Evolutionary conservation across 2,797 vertebrate species (phyloP), one percentile per base, ranked within the genome.

Genomic region (Onychomys torridus): DNA sequence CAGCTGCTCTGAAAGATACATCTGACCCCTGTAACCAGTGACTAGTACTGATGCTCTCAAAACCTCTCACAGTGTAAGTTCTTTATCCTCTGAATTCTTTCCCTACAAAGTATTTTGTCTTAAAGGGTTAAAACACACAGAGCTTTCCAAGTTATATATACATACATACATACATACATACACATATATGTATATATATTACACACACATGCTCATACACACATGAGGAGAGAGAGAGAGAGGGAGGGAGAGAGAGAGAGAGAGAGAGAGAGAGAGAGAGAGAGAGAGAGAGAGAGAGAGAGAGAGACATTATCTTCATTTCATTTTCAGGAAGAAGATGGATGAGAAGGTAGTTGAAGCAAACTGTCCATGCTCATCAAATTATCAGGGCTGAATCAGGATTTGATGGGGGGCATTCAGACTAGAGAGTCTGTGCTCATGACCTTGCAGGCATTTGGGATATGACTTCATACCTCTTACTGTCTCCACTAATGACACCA

Each of bases 271-370:
- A 32, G 29, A 32, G 29, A 17, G 14, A 17, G 76, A 52, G 29
- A 34, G 76, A 78, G 46, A 78, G 32, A 23, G 29, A 67, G 65
- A 67, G 65, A 69, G 32, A 65, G 63, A 69, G 65, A 67, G 67
- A 91, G 11, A 69, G 12, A n/a, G 75, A 67, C 40, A 71, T 49
- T 19, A 82, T 17, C 32, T 25, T 88, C 12, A 13, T 32, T 25
- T 88, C 12, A 13, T 32, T 95, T 93, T 93, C 77, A 89, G 82
- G 82, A 92, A 84, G 59, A 77, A 61, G 73, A 89, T 19, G 37
- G 37, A 69, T 19, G 88, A 91, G 89, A 87, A 82, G 76, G 16
- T 0, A 67, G 27, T 32, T 79, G 94, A 85, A 83, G 88, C 65
- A 67, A 93, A 59, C 29, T 65, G 69, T 23, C 29, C 75, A 73